These are phyloP conservation scores for Rhinella marina DNA, from an alignment of 2,797 vertebrate species.

Conservation along the genomic window DNA sequence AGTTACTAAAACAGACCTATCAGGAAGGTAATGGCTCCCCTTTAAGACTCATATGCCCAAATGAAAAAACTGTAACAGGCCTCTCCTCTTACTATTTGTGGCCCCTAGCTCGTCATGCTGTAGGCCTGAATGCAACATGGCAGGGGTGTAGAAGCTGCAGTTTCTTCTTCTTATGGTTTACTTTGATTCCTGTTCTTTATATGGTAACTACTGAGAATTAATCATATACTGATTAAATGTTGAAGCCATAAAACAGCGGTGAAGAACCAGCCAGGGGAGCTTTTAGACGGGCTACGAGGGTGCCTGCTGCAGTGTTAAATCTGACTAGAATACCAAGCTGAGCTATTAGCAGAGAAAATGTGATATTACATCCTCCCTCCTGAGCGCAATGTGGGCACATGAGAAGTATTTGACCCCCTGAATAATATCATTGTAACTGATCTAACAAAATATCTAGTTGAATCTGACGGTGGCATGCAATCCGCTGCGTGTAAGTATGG, in stretches of 20 bases:
- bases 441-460: neutral
- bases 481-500: too few species aligned
- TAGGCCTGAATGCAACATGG: too few species aligned
- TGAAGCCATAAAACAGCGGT: neutral
- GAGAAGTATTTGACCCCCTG: neutral
- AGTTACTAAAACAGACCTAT: too few species aligned
- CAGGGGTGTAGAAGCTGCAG: too few species aligned
- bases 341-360: neutral
- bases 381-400: neutral
- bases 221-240: neutral
- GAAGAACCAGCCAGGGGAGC: neutral
- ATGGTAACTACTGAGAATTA: neutral
- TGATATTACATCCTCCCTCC: neutral
- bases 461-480: too few species aligned
- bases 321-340: neutral
- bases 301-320: neutral
- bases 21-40: too few species aligned
- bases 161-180: neutral
- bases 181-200: neutral
- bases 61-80: too few species aligned
- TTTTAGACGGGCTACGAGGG: neutral
- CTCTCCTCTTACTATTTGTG: too few species aligned
- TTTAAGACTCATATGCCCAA: too few species aligned
- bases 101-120: too few species aligned
- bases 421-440: neutral